Evolutionary conservation across 2,888 invertebrate genomes (phyloP), one percentile per base, ranked within the genome.

Genomic region (Caenorhabditis doughertyi): DNA sequence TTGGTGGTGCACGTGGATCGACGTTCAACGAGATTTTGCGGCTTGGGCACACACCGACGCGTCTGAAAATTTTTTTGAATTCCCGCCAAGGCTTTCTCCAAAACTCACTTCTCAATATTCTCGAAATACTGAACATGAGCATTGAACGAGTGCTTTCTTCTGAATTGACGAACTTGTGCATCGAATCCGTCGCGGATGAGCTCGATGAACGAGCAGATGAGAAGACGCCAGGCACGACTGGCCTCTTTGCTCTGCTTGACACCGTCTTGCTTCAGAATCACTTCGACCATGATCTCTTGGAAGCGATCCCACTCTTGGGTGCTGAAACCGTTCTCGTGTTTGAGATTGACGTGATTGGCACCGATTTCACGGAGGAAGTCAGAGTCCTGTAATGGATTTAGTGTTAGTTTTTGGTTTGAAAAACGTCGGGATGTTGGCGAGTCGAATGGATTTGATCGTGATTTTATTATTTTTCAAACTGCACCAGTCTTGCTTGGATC

Each of bases 191-290:
- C 89, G 5, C 89, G 87, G 27, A 90, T 81, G 44, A 88, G 65
- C 55, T 90, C 89, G 42, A 90, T 83, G 62, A 90, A 84, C 32
- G 89, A 81, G 70, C 89, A 89, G 53, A 90, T 88, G 56, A 90
- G 77, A 16, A 87, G 83, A 32, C 90, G 77, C 90, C 90, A 90
- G 1, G 89, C 88, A 42, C 89, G 84, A 51, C 88, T 89, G 58
- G 89, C 85, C 65, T 90, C 90, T 67, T 90, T 90, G 80, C 87
- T 88, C 53, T 90, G 89, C 25, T 87, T 85, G 32, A 90, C 86
- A 16, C 90, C 90, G 68, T 90, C 90, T 64, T 90, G 84, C 74
- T 90, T 90, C 77, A 89, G 79, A 44, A 90, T 84, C 56, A 87
- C 85, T 67, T 90, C 89, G 11, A 89, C 85, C 79, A 87, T 85